Evolutionary conservation across 2,113 vertebrate genomes (phyloP).

Genomic region (Syngnathus scovelli): DNA sequence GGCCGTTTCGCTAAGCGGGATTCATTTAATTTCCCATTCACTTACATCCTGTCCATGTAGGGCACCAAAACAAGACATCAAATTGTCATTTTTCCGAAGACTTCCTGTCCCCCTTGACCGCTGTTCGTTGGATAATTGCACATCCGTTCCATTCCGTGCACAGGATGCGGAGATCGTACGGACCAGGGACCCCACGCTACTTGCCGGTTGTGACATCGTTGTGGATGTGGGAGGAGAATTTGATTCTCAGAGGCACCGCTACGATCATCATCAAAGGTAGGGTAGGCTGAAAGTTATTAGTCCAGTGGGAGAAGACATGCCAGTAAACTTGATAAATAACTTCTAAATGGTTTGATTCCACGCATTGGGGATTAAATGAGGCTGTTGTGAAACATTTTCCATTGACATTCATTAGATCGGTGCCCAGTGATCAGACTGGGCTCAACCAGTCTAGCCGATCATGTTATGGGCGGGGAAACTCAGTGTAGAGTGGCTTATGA

Average conservation of each 20-base stretch:
- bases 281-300: neutral
- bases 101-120: neutral
- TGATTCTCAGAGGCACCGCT: constrained; percentile 80
- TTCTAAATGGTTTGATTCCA: constrained; percentile 11
- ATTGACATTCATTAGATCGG: neutral
- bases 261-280: constrained; percentile 95
- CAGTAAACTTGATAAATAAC: neutral
- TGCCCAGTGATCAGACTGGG: neutral
- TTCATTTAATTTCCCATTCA: neutral
- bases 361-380: neutral
- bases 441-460: no score
- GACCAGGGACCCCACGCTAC: constrained; percentile 75
- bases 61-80: neutral
- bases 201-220: constrained; percentile 82
- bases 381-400: neutral
- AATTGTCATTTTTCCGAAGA: neutral
- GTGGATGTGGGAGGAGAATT: constrained; percentile 92
- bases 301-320: neutral
- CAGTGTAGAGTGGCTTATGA: no score
- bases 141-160: neutral
- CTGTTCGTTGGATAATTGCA: neutral
- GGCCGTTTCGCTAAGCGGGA: neutral
- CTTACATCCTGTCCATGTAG: neutral
- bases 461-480: no score
- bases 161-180: constrained; percentile 86